Conservation (phyloP, 1,140 invertebrate genomes). For the Drosophila cardini region DNA sequence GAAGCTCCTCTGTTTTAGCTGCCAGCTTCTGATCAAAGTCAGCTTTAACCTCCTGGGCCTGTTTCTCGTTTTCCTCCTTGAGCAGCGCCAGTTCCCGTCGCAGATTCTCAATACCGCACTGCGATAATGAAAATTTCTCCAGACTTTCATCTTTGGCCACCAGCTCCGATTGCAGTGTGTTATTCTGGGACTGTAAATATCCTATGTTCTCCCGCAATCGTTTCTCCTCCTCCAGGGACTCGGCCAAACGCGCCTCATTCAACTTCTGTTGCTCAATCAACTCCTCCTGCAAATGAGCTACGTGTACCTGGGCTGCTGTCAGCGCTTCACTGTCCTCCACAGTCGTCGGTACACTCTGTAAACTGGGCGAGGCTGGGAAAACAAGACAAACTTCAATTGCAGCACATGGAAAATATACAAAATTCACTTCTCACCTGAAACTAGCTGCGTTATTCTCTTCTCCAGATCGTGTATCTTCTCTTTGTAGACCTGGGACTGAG, state of each 20-base stretch:
- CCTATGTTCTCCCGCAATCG: constrained; percentile 84
- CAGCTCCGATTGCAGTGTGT: constrained; percentile 65
- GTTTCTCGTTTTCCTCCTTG: constrained; percentile 76
- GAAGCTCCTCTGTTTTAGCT: constrained; percentile 52
- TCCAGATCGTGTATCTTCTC: constrained; percentile 85
- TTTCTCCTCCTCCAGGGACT: constrained; percentile 72
- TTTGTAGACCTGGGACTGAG: constrained; percentile 79
- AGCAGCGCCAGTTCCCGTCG: constrained; percentile 66
- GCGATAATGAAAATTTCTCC: constrained; percentile 77
- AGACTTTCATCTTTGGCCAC: constrained; percentile 71
- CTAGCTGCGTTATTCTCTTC: constrained; percentile 77
- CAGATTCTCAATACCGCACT: constrained; percentile 77
- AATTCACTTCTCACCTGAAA: constrained; percentile 56
- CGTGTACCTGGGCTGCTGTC: constrained; percentile 81
- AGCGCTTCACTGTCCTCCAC: constrained; percentile 41
- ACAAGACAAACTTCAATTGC: not conserved
- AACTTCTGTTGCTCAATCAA: constrained; percentile 61
- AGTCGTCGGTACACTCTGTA: constrained; percentile 68
- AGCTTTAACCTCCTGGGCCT: constrained; percentile 37
- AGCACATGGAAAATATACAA: not conserved
- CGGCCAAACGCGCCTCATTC: constrained; percentile 70
- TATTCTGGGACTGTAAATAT: constrained; percentile 83
- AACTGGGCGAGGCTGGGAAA: constrained; percentile 49
- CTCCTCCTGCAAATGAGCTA: constrained; percentile 83
- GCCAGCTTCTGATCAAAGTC: constrained; percentile 54